Evolutionary conservation across 1,140 invertebrate species (phyloP).

Genomic region (Gonatopus flavifemur): DNA sequence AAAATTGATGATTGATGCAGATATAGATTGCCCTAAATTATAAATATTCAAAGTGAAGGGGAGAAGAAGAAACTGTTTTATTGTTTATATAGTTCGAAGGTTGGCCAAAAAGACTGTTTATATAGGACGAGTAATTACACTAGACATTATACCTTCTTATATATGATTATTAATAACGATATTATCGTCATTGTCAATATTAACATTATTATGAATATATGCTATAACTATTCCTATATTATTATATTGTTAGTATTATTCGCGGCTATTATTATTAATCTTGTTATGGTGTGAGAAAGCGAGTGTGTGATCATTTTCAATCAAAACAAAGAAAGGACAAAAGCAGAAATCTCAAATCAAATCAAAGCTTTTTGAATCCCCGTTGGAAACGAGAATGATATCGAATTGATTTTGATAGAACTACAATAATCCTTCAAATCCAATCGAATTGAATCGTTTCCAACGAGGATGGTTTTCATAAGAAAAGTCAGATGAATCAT

Average conservation of each 20-base stretch:
- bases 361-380: too few relatives aligned
- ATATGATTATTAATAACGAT: slow-evolving; percentile 37
- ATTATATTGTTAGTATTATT: slow-evolving; percentile 37
- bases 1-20: too few relatives aligned
- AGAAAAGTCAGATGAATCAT: too few relatives aligned
- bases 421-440: too few relatives aligned
- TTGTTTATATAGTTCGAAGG: slow-evolving; percentile 50
- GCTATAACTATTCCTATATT: slow-evolving; percentile 18
- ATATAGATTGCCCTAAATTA: too few relatives aligned
- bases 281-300: slow-evolving; percentile 24
- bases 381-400: too few relatives aligned
- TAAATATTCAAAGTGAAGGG: not conserved
- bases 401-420: too few relatives aligned
- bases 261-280: slow-evolving; percentile 27
- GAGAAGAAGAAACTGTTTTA: slow-evolving; percentile 35
- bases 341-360: slow-evolving; percentile 12
- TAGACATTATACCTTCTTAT: slow-evolving; percentile 47
- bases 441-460: too few relatives aligned
- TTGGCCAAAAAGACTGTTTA: slow-evolving; percentile 56
- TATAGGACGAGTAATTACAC: slow-evolving; percentile 46
- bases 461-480: too few relatives aligned
- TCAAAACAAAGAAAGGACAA: slow-evolving; percentile 8
- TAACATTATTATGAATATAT: slow-evolving; percentile 21
- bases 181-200: slow-evolving; percentile 34
- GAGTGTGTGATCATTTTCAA: slow-evolving; percentile 7